Base-by-base conservation (phyloP, 2,888 invertebrate species). In the Melanostoma scalare region DNA sequence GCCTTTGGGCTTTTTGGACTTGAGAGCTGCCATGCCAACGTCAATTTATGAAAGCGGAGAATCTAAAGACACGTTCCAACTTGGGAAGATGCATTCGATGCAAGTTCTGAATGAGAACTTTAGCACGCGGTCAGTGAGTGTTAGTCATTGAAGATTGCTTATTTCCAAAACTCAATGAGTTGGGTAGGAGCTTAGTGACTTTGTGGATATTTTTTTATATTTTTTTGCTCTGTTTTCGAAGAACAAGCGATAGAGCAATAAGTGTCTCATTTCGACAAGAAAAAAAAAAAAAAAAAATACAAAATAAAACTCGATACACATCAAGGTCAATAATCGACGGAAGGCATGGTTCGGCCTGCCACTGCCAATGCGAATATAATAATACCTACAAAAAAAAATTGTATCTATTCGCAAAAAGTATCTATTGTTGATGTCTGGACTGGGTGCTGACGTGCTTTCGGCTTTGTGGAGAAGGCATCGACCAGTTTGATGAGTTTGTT, bases 241-340 rank as follows among this genome's bases (percentile, higher is more conserved):
- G 20, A 20, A 20, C 20, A 20, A 20, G 20, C 20, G 20, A 20
- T 20, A 20, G 20, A 20, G 20, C 20, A 46, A 52, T 10, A 44
- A 42, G 56, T 50, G 20, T 55, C 61, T 53, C 46, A 3, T 61
- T 69, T 76, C 52, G 52, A 50, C 71, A 31, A 50, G 61, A 65
- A 65, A 60, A 40, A 52, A 71, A 61, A 20, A 10, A 40, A 20
- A 40, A 65, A 3, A 63, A 56, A 77, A 65, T 36, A 20, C 8
- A 40, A 20, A 40, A 65, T 2, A 63, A 56, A 77, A 65, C 36
- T 38, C 52, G 53, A 61, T 65, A 71, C 58, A 52, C 52, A 44
- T 72, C 77, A 77, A 77, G 77, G 77, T 65, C 71, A 71, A 60
- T 50, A 77, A 63, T 71, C 63, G 50, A 58, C 44, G 8, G 10